Base-by-base conservation (phyloP, 1,140 invertebrate genomes). In the Apis dorsata region DNA sequence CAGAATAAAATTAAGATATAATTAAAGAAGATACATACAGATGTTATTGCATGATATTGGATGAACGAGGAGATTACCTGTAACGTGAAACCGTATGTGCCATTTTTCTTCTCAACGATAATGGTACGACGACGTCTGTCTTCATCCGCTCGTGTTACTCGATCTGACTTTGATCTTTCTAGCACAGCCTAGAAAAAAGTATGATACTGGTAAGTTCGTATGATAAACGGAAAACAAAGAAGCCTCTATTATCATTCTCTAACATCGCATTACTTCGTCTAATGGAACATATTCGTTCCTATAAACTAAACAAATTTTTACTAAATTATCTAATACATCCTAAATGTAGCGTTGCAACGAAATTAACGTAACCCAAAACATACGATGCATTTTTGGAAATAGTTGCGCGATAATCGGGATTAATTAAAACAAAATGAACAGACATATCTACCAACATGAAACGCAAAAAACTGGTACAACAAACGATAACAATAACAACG, bases 61-160 rank as follows among this genome's bases (percentile, higher is more conserved):
- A 62, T 57, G 60, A 77, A 17, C 21, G 13, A 44, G 24, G 19
- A 69, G 65, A 51, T 79, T 93, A 96, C 96, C 95, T 97, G 96
- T 73, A 99, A 94, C 0, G 98, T 99, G 92, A 99, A 99, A 9
- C 98, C 98, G 93, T 97, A 99, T 17, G 97, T 97, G n/a, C 97
- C 97, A 93, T 97, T 97, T 90, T 97, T 97, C 94, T 98, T 98
- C 91, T 98, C 97, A 1, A 99, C 96, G 76, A 99, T 98, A 15
- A 99, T 99, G 8, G 98, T 97, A 49, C 98, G 95, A 68, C 97
- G 94, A 51, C 97, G 93, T 71, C 97, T 95, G 91, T 98, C 97
- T 89, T 98, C 97, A 85, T 98, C 97, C 1, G 96, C 96, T 91
- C 97, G 97, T 24, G 96, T 95, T 62, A 96, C 95, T 34, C 97